Evolutionary conservation across 2,888 invertebrate genomes (phyloP).

Genomic region (Linyphia triangularis): DNA sequence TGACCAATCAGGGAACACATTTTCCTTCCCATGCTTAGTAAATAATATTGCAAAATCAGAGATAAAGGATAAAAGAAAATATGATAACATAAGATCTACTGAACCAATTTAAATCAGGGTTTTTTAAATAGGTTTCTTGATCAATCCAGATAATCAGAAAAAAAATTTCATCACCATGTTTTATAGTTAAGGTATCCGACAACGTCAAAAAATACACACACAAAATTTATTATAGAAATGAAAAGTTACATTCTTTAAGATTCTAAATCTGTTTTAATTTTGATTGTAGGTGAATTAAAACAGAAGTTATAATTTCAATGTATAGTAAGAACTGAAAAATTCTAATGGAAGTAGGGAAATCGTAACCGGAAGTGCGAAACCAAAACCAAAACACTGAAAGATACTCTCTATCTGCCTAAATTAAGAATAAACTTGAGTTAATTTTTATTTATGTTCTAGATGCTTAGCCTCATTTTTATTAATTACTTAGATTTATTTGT

Average conservation of each 20-base stretch:
- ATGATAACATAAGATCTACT: too few relatives aligned
- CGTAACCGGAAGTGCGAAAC: constrained; percentile 4
- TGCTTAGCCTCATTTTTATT: not conserved
- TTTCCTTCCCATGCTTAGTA: too few relatives aligned
- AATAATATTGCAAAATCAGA: too few relatives aligned
- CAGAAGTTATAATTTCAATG: not conserved
- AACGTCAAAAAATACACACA: constrained; percentile 5
- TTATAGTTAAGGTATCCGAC: constrained; percentile 33
- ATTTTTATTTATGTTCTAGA: not conserved
- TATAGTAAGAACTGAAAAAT: not conserved
- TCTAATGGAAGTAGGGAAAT: too few relatives aligned
- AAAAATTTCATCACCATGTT: too few relatives aligned
- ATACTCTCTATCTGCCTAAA: not conserved
- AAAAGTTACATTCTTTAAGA: not conserved
- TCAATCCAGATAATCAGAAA: too few relatives aligned
- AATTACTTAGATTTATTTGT: not conserved
- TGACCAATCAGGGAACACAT: too few relatives aligned
- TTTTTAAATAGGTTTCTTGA: too few relatives aligned
- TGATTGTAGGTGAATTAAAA: not conserved
- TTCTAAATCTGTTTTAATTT: constrained; percentile 13
- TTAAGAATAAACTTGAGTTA: not conserved
- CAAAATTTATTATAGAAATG: not conserved
- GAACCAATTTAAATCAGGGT: too few relatives aligned
- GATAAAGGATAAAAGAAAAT: too few relatives aligned
- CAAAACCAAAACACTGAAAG: not conserved